Percentiles rank a stretch among this genome's conserved stretches.
Evolutionary conservation across 1,140 invertebrate genomes (phyloP).

Genomic region (Zeugodacus cucurbitae): DNA sequence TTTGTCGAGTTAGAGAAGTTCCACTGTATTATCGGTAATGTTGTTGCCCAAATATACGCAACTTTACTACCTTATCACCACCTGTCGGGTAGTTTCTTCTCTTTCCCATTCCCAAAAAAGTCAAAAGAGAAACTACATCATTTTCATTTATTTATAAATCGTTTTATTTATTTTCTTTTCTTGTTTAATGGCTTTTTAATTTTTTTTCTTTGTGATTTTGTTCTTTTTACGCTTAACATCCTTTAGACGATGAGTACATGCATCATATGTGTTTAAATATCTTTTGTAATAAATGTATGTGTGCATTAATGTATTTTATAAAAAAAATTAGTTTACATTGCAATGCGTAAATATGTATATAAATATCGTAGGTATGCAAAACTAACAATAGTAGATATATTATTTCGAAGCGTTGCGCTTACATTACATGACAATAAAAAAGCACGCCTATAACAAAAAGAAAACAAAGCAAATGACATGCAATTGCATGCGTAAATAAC

Average conservation of each 20-base stretch:
- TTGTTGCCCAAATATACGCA: no score
- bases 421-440: not conserved
- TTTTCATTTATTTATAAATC: not conserved
- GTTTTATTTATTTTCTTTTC: conserved; percentile 28
- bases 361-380: not conserved
- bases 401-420: not conserved
- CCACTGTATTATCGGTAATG: no score
- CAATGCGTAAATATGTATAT: not conserved
- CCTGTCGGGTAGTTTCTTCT: no score
- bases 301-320: not conserved
- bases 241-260: not conserved
- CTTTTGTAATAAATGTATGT: not conserved
- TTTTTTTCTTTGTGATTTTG: not conserved
- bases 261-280: not conserved
- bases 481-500: not conserved
- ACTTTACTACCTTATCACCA: no score
- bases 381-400: no score
- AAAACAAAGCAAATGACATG: not conserved
- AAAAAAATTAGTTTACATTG: not conserved
- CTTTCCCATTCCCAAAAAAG: no score
- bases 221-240: conserved; percentile 29
- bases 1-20: no score
- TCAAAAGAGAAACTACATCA: no score
- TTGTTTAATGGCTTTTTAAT: not conserved
- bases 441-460: not conserved